A percentile compares a stretch with the other conserved stretches of the same genome.
These are phyloP conservation scores for Zaprionus kolodkinae DNA, from an alignment of 1,140 invertebrate species.

Conservation along the genomic window DNA sequence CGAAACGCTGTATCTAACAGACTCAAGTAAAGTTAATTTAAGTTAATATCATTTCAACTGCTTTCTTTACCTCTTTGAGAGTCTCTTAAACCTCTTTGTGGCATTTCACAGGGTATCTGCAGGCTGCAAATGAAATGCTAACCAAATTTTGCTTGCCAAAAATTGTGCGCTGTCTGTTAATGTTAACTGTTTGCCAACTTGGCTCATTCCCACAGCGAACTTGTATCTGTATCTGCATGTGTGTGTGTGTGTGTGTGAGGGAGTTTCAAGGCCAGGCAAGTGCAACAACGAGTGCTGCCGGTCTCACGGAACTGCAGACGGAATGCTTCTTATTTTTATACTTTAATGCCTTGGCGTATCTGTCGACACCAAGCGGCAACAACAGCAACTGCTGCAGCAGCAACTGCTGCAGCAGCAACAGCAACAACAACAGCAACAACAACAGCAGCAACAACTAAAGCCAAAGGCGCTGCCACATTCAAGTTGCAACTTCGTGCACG, in stretches of 20 bases:
- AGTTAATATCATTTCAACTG: too few species aligned
- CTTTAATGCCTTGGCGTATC: slow-evolving; percentile 74
- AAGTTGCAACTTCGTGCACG: slow-evolving; percentile 76
- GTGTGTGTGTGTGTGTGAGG: slow-evolving; percentile 3
- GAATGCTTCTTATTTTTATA: slow-evolving; percentile 77
- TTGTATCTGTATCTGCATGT: not conserved
- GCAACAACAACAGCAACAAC: slow-evolving; percentile 23
- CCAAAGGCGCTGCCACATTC: slow-evolving; percentile 55
- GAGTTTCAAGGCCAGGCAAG: slow-evolving; percentile 70
- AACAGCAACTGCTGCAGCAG: slow-evolving; percentile 28
- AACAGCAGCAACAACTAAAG: slow-evolving; percentile 33
- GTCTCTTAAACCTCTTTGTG: not conserved
- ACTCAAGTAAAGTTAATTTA: not conserved
- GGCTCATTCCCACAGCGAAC: slow-evolving; percentile 15
- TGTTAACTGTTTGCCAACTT: slow-evolving; percentile 21
- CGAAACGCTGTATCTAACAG: not conserved
- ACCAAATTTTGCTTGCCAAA: slow-evolving; percentile 26
- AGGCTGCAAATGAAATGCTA: slow-evolving; percentile 9
- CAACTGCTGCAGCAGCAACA: slow-evolving; percentile 22
- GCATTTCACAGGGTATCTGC: not conserved
- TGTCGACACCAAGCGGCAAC: slow-evolving; percentile 67
- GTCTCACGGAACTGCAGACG: slow-evolving; percentile 54
- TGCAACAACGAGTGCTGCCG: slow-evolving; percentile 65
- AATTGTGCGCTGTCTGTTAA: slow-evolving; percentile 22
- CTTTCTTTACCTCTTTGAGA: not conserved